Evolutionary conservation across 92 coral and sea anemone species (phyloP), one percentile per base, ranked within the genome.

Genomic region (Meandrina meandrites): DNA sequence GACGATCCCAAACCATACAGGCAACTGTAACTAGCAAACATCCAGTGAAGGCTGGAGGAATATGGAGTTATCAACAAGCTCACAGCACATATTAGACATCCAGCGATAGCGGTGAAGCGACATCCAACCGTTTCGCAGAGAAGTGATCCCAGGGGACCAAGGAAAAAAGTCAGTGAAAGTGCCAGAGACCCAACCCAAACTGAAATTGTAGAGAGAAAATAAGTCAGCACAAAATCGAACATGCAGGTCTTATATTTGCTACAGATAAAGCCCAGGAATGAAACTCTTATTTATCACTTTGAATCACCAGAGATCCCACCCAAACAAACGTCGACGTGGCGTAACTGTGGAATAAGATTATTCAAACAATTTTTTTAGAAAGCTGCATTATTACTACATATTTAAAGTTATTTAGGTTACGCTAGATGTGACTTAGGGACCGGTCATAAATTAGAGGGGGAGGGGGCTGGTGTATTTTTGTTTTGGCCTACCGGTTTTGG

Each of bases 111-210:
- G 27, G 89, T 85, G 72, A 81, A 60, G 36, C 94, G 94, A 31
- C 90, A 85, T 77, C 83, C 86, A 58, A 88, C 79, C 45, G 66
- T 57, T 75, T 79, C 71, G 79, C 90, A 82, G 14, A 93, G 34
- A 21, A 72, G 48, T 48, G 85, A 82, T 37, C 73, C 90, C 21
- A 91, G 45, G 19, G 96, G 94, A 22, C 81, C 86, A 37, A 79
- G 50, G 21, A 91, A 48, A 73, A 91, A 85, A 14, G 88, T 73
- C 40, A 93, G 42, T 22, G 67, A 73, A 28, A 58, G 19, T 37
- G 93, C 60, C 27, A 86, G 76, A 47, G 96, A 93, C 8, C 92
- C 96, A 27, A 91, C 87, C 91, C 91, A 91, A 35, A 90, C 94
- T 93, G 86, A 10, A 77, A 72, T 30, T 14, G 45, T 24, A 80